A percentile compares a stretch with the other conserved stretches of the same genome.
Evolutionary conservation across 2,888 invertebrate genomes (phyloP).

Genomic region (Belgica antarctica): DNA sequence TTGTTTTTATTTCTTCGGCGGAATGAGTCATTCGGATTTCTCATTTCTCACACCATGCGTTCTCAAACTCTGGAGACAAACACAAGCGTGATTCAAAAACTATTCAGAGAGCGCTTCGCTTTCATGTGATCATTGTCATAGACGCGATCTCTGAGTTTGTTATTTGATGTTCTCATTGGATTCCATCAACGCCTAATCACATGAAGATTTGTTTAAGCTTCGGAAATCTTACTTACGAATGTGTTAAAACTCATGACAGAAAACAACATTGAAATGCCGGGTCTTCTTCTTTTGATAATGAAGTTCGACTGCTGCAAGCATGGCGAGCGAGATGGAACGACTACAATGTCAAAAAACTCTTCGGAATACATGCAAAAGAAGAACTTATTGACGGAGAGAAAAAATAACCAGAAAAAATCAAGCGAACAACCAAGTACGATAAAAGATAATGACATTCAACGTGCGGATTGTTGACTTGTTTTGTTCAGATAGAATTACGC

Average conservation of each 20-base stretch:
- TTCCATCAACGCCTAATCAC: neutral
- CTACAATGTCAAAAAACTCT: slow-evolving; percentile 37
- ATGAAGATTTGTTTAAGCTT: neutral
- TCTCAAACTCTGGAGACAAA: slow-evolving; percentile 2
- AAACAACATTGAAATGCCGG: neutral
- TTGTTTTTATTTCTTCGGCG: neutral
- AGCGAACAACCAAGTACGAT: neutral
- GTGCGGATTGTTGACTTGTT: no score
- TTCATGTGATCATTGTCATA: slow-evolving; percentile 36
- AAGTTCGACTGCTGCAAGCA: slow-evolving; percentile 4
- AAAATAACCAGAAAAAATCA: neutral
- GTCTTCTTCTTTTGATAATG: slow-evolving; percentile 34
- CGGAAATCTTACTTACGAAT: no score
- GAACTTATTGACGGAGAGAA: neutral
- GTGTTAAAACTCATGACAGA: neutral
- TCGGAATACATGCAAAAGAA: slow-evolving; percentile 6
- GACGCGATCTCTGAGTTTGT: neutral
- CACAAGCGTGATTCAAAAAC: neutral
- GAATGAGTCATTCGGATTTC: slow-evolving; percentile 35
- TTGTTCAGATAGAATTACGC: no score
- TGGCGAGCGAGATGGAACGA: slow-evolving; percentile 15
- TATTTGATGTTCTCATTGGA: slow-evolving; percentile 7
- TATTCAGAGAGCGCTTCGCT: neutral
- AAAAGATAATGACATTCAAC: slow-evolving; percentile 8
- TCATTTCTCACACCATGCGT: slow-evolving; percentile 23